phyloP scores from a whole-genome alignment of 1,140 invertebrate species.

The Melanaphis sacchari region DNA sequence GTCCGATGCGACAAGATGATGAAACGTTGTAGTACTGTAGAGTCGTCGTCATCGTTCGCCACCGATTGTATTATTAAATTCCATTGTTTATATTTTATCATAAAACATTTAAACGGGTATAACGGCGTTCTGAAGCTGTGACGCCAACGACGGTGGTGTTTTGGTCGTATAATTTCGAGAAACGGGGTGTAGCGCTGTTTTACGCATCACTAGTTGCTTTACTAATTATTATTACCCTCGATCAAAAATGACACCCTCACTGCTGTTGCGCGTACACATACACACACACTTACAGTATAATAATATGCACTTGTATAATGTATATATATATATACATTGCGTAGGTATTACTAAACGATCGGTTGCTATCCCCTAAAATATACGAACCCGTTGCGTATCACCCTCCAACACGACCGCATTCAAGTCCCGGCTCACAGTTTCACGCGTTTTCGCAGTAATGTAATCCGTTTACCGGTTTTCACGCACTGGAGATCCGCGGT shows the following conservation, averaged over 20 bases:
- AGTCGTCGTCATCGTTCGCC: background rate
- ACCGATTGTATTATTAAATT: background rate
- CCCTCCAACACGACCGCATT: background rate
- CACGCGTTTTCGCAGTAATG: background rate
- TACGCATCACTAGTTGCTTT: background rate
- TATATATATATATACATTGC: too few species aligned
- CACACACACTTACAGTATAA: background rate
- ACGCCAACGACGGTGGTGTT: background rate
- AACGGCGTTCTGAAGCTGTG: background rate
- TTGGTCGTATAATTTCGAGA: background rate
- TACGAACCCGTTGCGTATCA: background rate
- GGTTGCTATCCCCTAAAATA: background rate
- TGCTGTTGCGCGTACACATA: background rate
- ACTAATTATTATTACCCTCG: constrained; percentile 29
- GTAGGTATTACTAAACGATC: background rate
- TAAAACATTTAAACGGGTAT: background rate
- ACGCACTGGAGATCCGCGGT: background rate
- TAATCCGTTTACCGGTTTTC: background rate
- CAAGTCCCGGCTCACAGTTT: background rate
- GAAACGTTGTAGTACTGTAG: background rate
- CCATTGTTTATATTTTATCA: background rate
- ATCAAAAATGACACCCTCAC: background rate
- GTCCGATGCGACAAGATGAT: background rate
- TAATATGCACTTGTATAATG: background rate
- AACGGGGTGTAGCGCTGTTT: background rate